Evolutionary conservation across 2,113 vertebrate genomes (phyloP).

Genomic region (Oostethus manadensis): DNA sequence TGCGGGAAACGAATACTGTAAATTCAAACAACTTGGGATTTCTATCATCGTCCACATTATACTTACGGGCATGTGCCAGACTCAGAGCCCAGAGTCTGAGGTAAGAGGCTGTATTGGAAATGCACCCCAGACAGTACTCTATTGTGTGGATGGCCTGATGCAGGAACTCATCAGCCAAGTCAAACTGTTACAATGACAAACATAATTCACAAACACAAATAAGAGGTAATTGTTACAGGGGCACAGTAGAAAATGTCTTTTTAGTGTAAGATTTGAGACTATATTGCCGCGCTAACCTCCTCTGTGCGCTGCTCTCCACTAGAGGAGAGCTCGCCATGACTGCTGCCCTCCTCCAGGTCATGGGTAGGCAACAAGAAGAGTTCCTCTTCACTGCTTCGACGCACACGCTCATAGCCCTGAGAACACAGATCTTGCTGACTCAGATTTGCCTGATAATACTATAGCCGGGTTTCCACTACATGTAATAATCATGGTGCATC

Average conservation of each 20-base stretch:
- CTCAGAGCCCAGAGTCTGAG: constrained; percentile 96
- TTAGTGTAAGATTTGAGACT: background rate
- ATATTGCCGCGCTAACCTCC: constrained; percentile 70
- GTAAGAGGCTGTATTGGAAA: constrained; percentile 97
- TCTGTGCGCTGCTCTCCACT: constrained; percentile 70
- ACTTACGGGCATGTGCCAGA: constrained; percentile 95
- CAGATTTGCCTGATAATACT: background rate
- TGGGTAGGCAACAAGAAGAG: constrained; percentile 78
- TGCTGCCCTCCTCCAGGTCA: constrained; percentile 83
- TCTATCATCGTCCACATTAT: background rate
- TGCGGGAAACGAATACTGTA: too few relatives aligned
- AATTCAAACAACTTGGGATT: too few relatives aligned
- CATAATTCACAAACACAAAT: background rate
- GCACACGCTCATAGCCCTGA: constrained; percentile 85
- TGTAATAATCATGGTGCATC: too few relatives aligned
- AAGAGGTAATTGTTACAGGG: background rate
- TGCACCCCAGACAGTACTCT: constrained; percentile 92
- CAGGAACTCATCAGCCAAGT: constrained; percentile 84
- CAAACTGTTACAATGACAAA: constrained; percentile 71
- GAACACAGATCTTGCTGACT: background rate
- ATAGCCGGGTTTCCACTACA: too few relatives aligned
- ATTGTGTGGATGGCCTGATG: constrained; percentile 92
- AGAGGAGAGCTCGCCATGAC: constrained; percentile 64
- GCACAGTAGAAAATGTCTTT: background rate
- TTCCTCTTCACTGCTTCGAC: constrained; percentile 89